Evolutionary conservation across 1,140 invertebrate genomes (phyloP).

Genomic region (Arion vulgaris): DNA sequence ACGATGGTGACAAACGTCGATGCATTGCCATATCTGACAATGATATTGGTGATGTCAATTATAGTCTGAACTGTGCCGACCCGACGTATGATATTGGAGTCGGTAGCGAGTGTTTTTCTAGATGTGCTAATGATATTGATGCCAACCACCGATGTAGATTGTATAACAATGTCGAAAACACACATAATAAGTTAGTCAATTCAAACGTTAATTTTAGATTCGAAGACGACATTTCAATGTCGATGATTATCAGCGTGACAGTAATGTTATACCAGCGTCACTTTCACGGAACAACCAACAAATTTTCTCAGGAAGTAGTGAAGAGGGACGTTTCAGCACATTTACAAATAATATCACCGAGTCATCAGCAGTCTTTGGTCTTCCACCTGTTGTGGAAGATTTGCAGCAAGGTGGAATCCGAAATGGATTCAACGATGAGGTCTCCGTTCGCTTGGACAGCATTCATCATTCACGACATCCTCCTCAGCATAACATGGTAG

Average conservation of each 20-base stretch:
- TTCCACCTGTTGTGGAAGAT: slow-evolving; percentile 36
- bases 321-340: slow-evolving; percentile 19
- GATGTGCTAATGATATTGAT: not conserved
- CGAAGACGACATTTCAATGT: slow-evolving; percentile 30
- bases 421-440: not conserved
- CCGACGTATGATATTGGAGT: not conserved
- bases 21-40: not conserved
- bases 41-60: not conserved
- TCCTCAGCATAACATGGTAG: slow-evolving; percentile 18
- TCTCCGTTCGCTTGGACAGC: not conserved
- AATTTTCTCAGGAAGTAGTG: not conserved
- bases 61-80: not conserved
- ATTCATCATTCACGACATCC: not conserved
- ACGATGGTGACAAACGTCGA: slow-evolving; percentile 27
- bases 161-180: slow-evolving; percentile 14
- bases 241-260: not conserved
- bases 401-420: not conserved
- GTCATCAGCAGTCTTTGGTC: slow-evolving; percentile 18
- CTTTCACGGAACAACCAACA: not conserved
- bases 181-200: slow-evolving; percentile 16
- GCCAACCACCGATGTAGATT: not conserved
- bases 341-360: slow-evolving; percentile 9
- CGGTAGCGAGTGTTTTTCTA: not conserved
- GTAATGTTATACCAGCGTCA: not conserved
- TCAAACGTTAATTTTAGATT: slow-evolving; percentile 30